phyloP scores from a whole-genome alignment of 2,113 vertebrate genomes.

The Grammomys dolichurus region DNA sequence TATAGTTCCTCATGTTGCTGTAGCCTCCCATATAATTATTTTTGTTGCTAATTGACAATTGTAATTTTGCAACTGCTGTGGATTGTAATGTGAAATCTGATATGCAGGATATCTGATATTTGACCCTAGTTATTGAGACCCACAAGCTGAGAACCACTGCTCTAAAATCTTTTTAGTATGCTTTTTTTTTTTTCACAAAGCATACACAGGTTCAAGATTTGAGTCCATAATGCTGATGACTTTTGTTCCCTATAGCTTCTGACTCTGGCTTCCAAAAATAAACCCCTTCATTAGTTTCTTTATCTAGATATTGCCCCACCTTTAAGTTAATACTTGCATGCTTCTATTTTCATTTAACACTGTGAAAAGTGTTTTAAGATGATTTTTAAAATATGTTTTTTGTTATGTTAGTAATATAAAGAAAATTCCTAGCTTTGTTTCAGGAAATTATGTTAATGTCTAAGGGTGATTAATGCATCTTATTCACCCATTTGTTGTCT shows the following conservation, averaged over 20 bases:
- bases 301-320: background rate
- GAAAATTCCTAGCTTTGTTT: slow-evolving; percentile 7
- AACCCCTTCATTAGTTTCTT: background rate
- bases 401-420: background rate
- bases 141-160: too few relatives aligned
- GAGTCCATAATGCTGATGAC: background rate
- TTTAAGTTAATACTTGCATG: background rate
- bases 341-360: background rate
- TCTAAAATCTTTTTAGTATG: background rate
- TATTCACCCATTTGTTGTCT: background rate
- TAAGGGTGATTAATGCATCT: background rate
- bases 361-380: background rate
- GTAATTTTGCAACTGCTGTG: background rate
- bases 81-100: background rate
- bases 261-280: background rate
- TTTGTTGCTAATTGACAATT: background rate
- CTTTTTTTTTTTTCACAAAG: background rate
- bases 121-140: rapidly evolving
- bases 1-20: background rate
- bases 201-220: background rate
- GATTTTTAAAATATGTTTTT: background rate
- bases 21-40: background rate
- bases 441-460: background rate
- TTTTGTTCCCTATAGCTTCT: background rate
- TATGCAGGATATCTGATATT: background rate